phyloP scores from a whole-genome alignment of 2,113 vertebrate species.

The Perccottus glenii region DNA sequence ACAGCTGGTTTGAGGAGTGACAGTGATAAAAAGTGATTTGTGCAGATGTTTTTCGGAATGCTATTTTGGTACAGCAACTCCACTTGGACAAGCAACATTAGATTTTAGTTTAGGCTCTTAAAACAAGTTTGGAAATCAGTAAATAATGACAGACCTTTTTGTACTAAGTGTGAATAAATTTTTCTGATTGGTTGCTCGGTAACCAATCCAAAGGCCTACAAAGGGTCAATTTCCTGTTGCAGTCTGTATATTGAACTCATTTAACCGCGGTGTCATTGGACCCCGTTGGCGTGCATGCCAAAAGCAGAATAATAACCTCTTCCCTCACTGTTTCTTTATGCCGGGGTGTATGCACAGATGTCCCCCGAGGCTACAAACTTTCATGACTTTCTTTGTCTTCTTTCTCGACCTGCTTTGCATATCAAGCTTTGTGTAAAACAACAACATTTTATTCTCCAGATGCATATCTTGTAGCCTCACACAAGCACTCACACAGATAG shows the following conservation, averaged over 20 bases:
- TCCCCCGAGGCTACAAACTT: conserved; percentile 43
- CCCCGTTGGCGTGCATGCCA: conserved; percentile 15
- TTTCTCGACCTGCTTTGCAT: conserved; percentile 42
- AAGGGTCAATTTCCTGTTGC: conserved; percentile 18
- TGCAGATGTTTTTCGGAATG: no score
- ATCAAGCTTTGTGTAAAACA: conserved; percentile 52
- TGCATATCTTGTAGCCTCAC: conserved; percentile 46
- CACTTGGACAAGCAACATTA: no score
- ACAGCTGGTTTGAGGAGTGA: no score
- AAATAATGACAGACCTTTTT: no score
- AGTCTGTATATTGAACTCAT: conserved; percentile 41
- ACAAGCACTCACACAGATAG: conserved; percentile 21
- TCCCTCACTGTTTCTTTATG: conserved; percentile 27
- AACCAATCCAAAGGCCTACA: not conserved
- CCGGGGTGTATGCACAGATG: not conserved
- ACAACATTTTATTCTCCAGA: conserved; percentile 43
- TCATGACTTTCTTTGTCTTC: conserved; percentile 44
- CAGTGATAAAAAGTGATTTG: no score
- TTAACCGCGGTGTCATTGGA: conserved; percentile 55
- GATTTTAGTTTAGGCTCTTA: no score
- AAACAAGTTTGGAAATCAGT: no score
- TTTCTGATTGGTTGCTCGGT: not conserved
- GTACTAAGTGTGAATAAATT: no score
- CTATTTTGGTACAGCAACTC: no score
- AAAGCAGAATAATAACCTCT: conserved; percentile 44